These are phyloP conservation scores for Mya arenaria DNA, from an alignment of 1,140 invertebrate species.

Conservation along the genomic window DNA sequence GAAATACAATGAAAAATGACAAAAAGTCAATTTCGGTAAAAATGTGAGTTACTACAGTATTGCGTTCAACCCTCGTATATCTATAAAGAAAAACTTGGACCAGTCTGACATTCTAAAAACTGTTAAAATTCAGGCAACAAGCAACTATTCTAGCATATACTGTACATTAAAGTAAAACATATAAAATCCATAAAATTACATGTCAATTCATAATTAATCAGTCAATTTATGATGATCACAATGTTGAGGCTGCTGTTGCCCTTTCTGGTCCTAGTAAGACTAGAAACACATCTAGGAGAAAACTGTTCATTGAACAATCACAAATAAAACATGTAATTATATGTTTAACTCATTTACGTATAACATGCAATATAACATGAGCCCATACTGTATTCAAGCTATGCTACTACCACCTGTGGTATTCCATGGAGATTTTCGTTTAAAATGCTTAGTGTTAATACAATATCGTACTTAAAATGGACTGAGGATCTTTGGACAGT, in stretches of 20 bases:
- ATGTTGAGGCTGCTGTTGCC: slow-evolving; percentile 35
- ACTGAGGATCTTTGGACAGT: no score
- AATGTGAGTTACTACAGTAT: slow-evolving; percentile 32
- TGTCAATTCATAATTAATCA: slow-evolving; percentile 38
- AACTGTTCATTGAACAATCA: slow-evolving; percentile 36
- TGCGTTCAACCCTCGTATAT: slow-evolving; percentile 28
- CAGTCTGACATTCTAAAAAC: slow-evolving; percentile 33
- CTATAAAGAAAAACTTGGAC: slow-evolving; percentile 27
- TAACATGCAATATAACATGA: no score
- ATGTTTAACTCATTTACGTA: no score
- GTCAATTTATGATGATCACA: slow-evolving; percentile 37
- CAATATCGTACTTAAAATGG: no score
- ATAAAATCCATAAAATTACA: slow-evolving; percentile 37
- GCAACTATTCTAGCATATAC: slow-evolving; percentile 35
- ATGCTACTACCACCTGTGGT: no score
- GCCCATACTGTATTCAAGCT: no score
- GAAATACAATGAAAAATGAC: slow-evolving; percentile 36
- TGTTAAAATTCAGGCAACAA: slow-evolving; percentile 37
- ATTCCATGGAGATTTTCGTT: no score
- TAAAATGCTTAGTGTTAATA: no score
- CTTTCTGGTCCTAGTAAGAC: slow-evolving; percentile 36
- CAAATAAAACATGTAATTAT: no score
- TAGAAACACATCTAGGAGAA: slow-evolving; percentile 37
- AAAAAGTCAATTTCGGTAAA: slow-evolving; percentile 34
- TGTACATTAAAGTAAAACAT: slow-evolving; percentile 34